Evolutionary conservation across 2,797 vertebrate genomes (phyloP), one percentile per base, ranked within the genome.

Genomic region (Danio albolineatus): DNA sequence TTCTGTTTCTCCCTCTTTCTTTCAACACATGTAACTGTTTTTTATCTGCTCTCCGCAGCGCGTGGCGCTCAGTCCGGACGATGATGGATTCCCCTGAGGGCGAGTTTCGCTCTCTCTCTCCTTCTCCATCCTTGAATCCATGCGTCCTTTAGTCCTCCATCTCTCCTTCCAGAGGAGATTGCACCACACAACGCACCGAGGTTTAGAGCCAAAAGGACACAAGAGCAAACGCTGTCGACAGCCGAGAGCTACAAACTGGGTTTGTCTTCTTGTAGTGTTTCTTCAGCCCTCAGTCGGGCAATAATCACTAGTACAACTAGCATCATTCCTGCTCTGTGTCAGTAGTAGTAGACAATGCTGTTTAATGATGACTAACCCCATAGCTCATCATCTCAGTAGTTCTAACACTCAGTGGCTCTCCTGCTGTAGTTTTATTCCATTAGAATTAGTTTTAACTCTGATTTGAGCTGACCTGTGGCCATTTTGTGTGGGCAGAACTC

Each of bases 61-160:
- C 78, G 97, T 99, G 90, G 97, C 97, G 49, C 90, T 99, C 86
- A 98, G 97, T 94, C 91, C 96, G 89, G 97, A 98, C 91, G 98
- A 99, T 71, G 97, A 99, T 14, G 96, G 96, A 87, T 94, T 98
- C 89, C 98, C 97, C 77, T 99, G 95, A 98, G 91, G 94, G 78
- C 59, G n/a, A 38, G 54, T 79, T 48, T 91, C 79, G 88, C 86
- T 85, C 83, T 28, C 28, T n/a, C 60, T 21, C 48, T 69, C 59
- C 53, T 53, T 79, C 83, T 85, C 83, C 85, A 83, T 82, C 84
- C 87, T 84, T 48, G 59, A 82, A 71, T 72, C 66, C 77, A 69
- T 78, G 71, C 85, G 84, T 79, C 86, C 83, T 85, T 86, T 85
- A 85, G 86, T 85, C 87, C 88, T 85, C 86, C 80, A 67, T 85